phyloP scores from a whole-genome alignment of 23 tunicate genomes.

The Diplosoma virens region DNA sequence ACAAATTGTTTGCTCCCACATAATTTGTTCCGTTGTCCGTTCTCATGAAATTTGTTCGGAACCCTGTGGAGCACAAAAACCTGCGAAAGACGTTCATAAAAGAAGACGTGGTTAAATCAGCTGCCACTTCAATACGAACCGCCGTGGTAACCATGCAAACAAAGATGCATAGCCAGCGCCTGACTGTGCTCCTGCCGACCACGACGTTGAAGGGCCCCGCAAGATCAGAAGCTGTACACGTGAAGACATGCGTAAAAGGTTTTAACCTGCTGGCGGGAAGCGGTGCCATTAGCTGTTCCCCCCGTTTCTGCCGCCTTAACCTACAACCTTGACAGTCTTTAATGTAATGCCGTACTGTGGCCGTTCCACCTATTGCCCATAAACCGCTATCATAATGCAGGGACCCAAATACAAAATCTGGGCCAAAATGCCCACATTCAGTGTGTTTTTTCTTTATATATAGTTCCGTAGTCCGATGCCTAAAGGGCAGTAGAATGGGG shows the following conservation, averaged over 20 bases:
- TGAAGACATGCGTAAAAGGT: neutral
- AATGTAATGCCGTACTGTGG: neutral
- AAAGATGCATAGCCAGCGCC: neutral
- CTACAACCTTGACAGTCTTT: neutral
- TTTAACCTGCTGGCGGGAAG: neutral
- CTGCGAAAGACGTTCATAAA: neutral
- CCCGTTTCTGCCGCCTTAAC: neutral
- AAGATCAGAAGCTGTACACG: neutral
- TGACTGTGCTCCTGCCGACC: neutral
- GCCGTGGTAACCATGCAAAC: neutral
- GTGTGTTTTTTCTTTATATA: neutral
- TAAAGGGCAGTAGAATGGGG: neutral
- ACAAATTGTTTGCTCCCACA: neutral
- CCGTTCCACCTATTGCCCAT: neutral
- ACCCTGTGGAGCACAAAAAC: neutral
- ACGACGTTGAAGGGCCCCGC: neutral
- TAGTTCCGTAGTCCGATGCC: neutral
- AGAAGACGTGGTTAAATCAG: neutral
- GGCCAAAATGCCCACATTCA: neutral
- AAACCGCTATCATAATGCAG: neutral
- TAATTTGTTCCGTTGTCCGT: slow-evolving; percentile 10
- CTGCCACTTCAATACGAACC: slow-evolving; percentile 1
- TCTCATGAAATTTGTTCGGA: neutral
- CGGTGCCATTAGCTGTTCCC: slow-evolving; percentile 7
- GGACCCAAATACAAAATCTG: neutral